Percentiles rank a stretch among this genome's conserved stretches.
Evolutionary conservation across 2,888 invertebrate species (phyloP).

Genomic region (Crossocerus cetratus): DNA sequence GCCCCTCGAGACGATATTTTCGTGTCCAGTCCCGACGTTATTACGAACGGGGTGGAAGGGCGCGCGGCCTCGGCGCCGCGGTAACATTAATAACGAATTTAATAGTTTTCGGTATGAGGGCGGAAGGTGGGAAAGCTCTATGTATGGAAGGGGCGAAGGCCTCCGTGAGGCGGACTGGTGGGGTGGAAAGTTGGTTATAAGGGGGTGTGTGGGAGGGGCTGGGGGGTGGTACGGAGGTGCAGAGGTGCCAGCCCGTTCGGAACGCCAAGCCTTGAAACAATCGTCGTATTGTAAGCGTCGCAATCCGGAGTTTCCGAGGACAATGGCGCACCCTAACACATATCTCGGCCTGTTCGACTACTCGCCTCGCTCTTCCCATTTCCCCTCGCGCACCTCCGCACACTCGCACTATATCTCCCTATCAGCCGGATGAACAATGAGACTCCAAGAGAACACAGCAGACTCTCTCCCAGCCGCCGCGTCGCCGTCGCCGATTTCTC

Average conservation of each 20-base stretch:
- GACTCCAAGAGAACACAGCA: slow-evolving; percentile 50
- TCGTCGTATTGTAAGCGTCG: slow-evolving; percentile 73
- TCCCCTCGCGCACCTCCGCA: slow-evolving; percentile 17
- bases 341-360: slow-evolving; percentile 65
- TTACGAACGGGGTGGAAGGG: slow-evolving; percentile 14
- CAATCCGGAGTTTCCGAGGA: slow-evolving; percentile 68
- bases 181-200: too few species aligned
- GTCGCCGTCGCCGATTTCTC: not conserved
- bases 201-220: too few species aligned
- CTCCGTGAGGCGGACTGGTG: not conserved
- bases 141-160: not conserved
- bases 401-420: slow-evolving; percentile 55
- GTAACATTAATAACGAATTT: slow-evolving; percentile 70
- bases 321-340: slow-evolving; percentile 69
- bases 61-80: slow-evolving; percentile 35
- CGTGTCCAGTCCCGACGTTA: slow-evolving; percentile 16
- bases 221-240: not conserved
- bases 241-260: slow-evolving; percentile 59
- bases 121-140: slow-evolving; percentile 39
- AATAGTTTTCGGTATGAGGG: slow-evolving; percentile 64
- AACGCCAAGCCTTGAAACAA: slow-evolving; percentile 72
- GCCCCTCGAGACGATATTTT: slow-evolving; percentile 64
- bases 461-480: slow-evolving; percentile 24
- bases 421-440: slow-evolving; percentile 70
- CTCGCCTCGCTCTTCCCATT: slow-evolving; percentile 19